Conservation (phyloP, 2,888 invertebrate species). For the Tupiocoris notatus region DNA sequence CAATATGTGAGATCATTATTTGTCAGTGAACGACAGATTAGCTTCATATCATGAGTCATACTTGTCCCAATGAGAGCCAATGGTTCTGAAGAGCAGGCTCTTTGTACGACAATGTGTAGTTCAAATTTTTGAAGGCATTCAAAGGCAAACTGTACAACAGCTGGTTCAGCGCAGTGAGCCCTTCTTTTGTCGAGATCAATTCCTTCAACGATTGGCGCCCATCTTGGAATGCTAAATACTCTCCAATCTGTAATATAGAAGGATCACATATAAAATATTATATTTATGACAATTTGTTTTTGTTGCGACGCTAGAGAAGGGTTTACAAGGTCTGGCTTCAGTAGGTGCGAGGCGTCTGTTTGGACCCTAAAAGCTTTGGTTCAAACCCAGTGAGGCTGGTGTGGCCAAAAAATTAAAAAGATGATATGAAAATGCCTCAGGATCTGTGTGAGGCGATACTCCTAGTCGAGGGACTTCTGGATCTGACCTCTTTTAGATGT, state of each 20-base stretch:
- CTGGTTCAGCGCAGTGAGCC: neutral
- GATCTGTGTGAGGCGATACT: too few species aligned
- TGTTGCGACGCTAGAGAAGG: too few species aligned
- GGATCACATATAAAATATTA: neutral
- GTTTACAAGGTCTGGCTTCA: too few species aligned
- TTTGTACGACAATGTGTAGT: conserved; percentile 7
- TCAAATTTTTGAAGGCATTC: neutral
- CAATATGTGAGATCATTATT: too few species aligned
- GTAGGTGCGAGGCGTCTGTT: too few species aligned
- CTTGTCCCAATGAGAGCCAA: conserved; percentile 3
- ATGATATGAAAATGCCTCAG: too few species aligned
- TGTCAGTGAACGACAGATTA: neutral
- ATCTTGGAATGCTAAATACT: neutral
- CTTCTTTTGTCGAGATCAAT: neutral
- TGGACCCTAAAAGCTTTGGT: too few species aligned
- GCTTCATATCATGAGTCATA: neutral
- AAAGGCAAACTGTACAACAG: conserved; percentile 19
- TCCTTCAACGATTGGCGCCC: neutral
- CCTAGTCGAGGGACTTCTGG: too few species aligned
- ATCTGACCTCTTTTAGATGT: too few species aligned
- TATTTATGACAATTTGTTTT: neutral
- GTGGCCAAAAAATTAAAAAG: too few species aligned
- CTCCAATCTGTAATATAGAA: conserved; percentile 17
- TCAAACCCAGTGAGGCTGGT: too few species aligned
- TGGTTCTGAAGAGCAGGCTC: conserved; percentile 9